These are phyloP conservation scores for Steatornis caripensis DNA, from an alignment of 2,113 vertebrate species.

Conservation along the genomic window DNA sequence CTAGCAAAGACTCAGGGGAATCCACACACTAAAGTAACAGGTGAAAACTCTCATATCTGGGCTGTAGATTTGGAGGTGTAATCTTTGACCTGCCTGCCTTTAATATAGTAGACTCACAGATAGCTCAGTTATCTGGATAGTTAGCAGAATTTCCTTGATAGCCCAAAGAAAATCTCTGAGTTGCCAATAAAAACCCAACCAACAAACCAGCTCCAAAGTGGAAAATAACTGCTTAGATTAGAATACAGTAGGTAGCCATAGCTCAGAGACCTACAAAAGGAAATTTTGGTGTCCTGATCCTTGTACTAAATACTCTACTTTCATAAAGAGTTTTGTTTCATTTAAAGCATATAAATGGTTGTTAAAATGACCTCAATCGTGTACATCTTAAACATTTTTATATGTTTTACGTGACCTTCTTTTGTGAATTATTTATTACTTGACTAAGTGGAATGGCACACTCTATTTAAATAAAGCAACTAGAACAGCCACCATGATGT, in stretches of 20 bases:
- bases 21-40: neutral
- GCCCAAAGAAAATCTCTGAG: neutral
- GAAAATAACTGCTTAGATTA: neutral
- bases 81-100: neutral
- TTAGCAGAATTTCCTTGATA: neutral
- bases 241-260: neutral
- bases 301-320: neutral
- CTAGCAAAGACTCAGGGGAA: neutral
- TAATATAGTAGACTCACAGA: neutral
- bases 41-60: neutral
- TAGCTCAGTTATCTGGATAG: neutral
- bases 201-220: neutral
- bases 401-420: neutral
- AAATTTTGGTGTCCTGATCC: neutral
- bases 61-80: neutral
- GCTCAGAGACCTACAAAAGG: neutral
- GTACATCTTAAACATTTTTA: neutral
- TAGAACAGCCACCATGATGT: neutral
- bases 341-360: neutral
- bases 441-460: neutral
- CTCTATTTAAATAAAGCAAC: neutral
- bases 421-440: neutral
- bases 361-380: neutral
- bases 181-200: too few relatives aligned
- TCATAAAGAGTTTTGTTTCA: neutral